A percentile compares a stretch with the other conserved stretches of the same genome.
Conservation (phyloP, 2,797 vertebrate genomes). For the Phyllotis vaccarum region DNA sequence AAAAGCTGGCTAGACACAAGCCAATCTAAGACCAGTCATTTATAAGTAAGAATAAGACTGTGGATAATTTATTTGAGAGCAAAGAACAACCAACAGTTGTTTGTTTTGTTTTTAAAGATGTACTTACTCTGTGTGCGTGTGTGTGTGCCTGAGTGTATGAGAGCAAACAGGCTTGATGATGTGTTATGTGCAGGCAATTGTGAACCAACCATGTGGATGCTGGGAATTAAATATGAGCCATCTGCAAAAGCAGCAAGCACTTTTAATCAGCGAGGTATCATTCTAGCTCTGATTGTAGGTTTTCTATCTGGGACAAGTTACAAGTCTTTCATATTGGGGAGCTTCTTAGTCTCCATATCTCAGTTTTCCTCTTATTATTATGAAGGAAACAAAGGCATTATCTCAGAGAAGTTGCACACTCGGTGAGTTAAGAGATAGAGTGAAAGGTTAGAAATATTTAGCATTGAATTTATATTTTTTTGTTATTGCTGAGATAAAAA, state of each 20-base stretch:
- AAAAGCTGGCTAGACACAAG: too few relatives aligned
- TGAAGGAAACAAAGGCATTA: neutral
- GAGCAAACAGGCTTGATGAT: neutral
- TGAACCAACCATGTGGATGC: neutral
- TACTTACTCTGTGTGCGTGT: neutral
- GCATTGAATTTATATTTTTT: accelerated
- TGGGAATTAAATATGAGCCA: neutral
- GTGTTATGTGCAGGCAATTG: neutral
- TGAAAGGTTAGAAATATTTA: neutral
- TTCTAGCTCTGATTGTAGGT: neutral
- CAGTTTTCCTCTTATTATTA: neutral
- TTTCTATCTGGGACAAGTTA: neutral
- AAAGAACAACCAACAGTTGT: too few relatives aligned
- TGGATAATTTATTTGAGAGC: too few relatives aligned
- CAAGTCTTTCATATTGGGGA: too few relatives aligned
- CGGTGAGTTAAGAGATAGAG: neutral
- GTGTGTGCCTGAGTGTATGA: neutral
- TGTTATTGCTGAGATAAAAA: neutral
- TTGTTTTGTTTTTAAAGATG: neutral
- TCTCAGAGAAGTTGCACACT: neutral
- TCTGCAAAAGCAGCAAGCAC: neutral
- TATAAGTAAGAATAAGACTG: too few relatives aligned
- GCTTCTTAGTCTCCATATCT: neutral
- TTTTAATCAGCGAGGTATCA: neutral
- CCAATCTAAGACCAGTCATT: too few relatives aligned